phyloP scores from a whole-genome alignment of 2,113 vertebrate genomes.

The Callionymus lyra region DNA sequence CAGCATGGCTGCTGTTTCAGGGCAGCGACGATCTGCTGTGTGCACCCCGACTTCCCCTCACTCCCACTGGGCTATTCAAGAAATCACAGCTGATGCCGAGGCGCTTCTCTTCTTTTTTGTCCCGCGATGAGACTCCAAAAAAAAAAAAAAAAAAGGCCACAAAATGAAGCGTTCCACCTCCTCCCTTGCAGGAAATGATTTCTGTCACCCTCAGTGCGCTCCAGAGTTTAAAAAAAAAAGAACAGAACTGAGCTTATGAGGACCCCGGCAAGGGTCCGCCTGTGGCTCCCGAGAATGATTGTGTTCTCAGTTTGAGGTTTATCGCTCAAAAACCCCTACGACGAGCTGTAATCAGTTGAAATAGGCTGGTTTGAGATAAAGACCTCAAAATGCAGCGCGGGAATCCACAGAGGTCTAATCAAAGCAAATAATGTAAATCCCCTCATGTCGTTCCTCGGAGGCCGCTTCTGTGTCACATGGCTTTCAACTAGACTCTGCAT shows the following conservation, averaged over 20 bases:
- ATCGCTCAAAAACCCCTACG: constrained; percentile 36
- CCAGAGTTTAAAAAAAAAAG: constrained; percentile 13
- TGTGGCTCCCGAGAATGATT: constrained; percentile 46
- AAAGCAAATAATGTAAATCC: constrained; percentile 27
- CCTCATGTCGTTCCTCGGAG: constrained; percentile 16
- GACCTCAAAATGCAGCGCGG: constrained; percentile 21
- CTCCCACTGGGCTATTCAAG: constrained; percentile 63
- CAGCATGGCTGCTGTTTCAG: constrained; percentile 62
- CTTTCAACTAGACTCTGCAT: constrained; percentile 32
- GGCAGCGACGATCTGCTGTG: constrained; percentile 44
- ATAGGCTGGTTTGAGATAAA: constrained; percentile 29
- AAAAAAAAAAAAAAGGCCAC: constrained; percentile 7
- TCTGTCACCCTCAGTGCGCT: constrained; percentile 48
- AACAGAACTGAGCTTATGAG: not conserved
- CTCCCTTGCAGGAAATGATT: constrained; percentile 51
- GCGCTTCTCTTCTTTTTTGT: constrained; percentile 57
- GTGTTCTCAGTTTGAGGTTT: constrained; percentile 42
- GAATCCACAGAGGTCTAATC: constrained; percentile 34
- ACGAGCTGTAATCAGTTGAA: constrained; percentile 48
- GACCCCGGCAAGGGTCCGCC: too few species aligned
- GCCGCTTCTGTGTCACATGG: constrained; percentile 22
- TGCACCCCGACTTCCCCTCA: constrained; percentile 43
- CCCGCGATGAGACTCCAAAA: constrained; percentile 28
- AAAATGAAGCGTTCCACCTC: constrained; percentile 10
- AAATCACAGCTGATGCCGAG: constrained; percentile 59